Evolutionary conservation across 64 coral and sea anemone genomes (phyloP).

Genomic region (Montipora foliosa): DNA sequence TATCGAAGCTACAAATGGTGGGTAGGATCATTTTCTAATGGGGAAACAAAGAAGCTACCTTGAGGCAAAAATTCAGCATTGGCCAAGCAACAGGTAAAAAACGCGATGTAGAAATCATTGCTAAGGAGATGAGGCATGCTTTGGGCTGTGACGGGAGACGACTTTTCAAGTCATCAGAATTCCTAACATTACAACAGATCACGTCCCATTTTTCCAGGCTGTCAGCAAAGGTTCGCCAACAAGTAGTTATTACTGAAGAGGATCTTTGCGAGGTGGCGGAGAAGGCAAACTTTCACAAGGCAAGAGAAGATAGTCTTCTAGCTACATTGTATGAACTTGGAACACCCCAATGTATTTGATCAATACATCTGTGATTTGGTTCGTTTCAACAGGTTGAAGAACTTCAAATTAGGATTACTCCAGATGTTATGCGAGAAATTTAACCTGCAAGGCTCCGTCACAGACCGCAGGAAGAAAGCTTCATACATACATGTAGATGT

Average conservation of each 20-base stretch:
- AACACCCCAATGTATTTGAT: constrained; percentile 40
- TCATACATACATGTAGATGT: not conserved
- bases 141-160: constrained; percentile 12
- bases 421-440: constrained; percentile 19
- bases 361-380: constrained; percentile 32
- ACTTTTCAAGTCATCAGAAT: constrained; percentile 46
- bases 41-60: constrained; percentile 59
- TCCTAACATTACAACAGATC: constrained; percentile 61
- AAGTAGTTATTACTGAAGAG: constrained; percentile 3
- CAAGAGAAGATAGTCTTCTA: constrained; percentile 6
- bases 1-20: not conserved
- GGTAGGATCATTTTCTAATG: constrained; percentile 3
- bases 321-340: not conserved
- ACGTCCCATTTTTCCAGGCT: constrained; percentile 61
- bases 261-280: constrained; percentile 22
- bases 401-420: constrained; percentile 20
- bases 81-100: constrained; percentile 61
- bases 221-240: constrained; percentile 56
- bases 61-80: constrained; percentile 37
- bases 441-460: not conserved
- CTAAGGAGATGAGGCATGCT: constrained; percentile 64
- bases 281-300: constrained; percentile 14
- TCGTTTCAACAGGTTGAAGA: constrained; percentile 5
- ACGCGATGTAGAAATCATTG: constrained; percentile 37
- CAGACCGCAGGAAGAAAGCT: not conserved